Evolutionary conservation across 2,113 vertebrate species (phyloP).

Genomic region (Neolamprologus variostigma): DNA sequence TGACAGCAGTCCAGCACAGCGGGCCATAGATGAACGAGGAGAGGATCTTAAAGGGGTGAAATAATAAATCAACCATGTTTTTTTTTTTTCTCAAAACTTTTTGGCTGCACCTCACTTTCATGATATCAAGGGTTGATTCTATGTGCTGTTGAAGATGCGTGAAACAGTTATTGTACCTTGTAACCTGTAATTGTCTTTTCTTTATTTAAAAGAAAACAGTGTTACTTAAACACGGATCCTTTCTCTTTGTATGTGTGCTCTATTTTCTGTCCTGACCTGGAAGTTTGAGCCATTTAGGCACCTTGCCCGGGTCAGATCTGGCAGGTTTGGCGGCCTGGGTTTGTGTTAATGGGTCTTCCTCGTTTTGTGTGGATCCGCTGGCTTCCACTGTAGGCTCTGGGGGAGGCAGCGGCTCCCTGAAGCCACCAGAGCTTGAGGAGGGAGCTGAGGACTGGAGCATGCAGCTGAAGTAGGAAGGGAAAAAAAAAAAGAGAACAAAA

Average conservation of each 20-base stretch:
- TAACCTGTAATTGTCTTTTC: not conserved
- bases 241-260: not conserved
- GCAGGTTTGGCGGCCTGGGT: constrained; percentile 8
- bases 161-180: not conserved
- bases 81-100: not conserved
- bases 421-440: not conserved
- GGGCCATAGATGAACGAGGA: not conserved
- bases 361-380: not conserved
- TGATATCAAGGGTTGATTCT: not conserved
- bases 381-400: not conserved
- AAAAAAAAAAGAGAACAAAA: not conserved
- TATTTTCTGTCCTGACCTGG: constrained; percentile 56
- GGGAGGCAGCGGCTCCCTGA: constrained; percentile 4
- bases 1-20: not conserved
- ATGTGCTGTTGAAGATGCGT: not conserved
- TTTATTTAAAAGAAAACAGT: not conserved
- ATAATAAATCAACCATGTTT: not conserved
- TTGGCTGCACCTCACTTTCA: not conserved
- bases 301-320: constrained; percentile 51
- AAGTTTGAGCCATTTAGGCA: constrained; percentile 77
- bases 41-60: not conserved
- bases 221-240: not conserved
- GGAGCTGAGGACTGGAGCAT: constrained; percentile 41
- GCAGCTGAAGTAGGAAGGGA: constrained; percentile 41
- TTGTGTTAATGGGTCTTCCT: not conserved